Conservation (phyloP, 2,113 vertebrate genomes). For the Eudyptes chrysolophus region DNA sequence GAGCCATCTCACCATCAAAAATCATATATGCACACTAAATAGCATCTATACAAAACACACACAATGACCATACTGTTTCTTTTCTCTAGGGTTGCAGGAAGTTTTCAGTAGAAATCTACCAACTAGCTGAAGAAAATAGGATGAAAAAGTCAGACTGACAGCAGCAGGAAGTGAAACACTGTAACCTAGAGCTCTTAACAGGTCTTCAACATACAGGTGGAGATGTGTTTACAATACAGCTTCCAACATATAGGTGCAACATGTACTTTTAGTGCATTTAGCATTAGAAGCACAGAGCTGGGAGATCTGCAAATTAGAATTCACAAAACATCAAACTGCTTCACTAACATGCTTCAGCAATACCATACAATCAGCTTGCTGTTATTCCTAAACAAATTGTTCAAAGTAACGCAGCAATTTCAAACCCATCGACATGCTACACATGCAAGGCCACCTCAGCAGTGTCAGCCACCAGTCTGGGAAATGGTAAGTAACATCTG, state of each 20-base stretch:
- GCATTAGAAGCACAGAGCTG: not conserved
- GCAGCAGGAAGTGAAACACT: not conserved
- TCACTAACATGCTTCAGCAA: not conserved
- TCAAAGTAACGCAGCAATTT: not conserved
- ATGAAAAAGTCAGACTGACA: not conserved
- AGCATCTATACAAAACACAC: not conserved
- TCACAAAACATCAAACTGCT: not conserved
- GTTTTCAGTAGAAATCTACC: not conserved
- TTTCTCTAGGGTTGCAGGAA: not conserved
- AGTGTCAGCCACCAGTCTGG: not conserved
- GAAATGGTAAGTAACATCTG: accelerated
- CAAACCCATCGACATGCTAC: accelerated
- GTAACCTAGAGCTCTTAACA: not conserved
- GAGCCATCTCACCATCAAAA: not conserved
- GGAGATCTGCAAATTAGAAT: not conserved
- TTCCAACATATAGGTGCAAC: not conserved
- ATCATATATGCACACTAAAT: not conserved
- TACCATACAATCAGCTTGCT: not conserved
- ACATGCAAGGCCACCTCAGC: not conserved
- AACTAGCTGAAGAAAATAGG: not conserved
- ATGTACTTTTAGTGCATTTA: not conserved
- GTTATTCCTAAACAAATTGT: not conserved
- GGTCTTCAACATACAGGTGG: not conserved
- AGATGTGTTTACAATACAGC: not conserved
- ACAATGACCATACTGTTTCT: not conserved